Conservation (phyloP, 2,797 vertebrate species). For the Saxicola maurus region DNA sequence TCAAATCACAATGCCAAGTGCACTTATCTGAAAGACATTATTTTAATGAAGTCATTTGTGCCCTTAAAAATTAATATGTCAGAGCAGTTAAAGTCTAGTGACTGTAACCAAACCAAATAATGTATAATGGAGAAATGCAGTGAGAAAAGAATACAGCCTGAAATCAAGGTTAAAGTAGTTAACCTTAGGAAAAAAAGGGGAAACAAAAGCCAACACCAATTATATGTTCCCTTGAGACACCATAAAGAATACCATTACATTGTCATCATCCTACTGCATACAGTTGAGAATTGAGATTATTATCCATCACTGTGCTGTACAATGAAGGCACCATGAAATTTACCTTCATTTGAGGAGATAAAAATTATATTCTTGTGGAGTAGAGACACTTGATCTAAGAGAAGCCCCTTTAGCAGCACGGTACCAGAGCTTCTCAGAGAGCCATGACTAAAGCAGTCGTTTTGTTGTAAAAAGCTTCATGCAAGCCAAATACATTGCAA, state of each 20-base stretch:
- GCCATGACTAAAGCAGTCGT: not conserved
- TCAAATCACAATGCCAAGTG: conserved; percentile 26
- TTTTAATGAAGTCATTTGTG: conserved; percentile 67
- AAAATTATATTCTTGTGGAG: not conserved
- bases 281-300: not conserved
- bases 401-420: not conserved
- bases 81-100: conserved; percentile 65
- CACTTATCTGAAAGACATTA: conserved; percentile 55
- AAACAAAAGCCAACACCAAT: not conserved
- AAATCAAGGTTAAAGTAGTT: conserved; percentile 64
- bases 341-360: not conserved
- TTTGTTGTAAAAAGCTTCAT: not conserved
- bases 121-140: conserved; percentile 60
- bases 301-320: not conserved
- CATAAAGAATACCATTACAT: not conserved
- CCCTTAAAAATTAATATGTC: conserved; percentile 68
- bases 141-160: conserved; percentile 41
- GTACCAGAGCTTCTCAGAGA: not conserved
- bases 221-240: not conserved
- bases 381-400: not conserved
- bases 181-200: conserved; percentile 18
- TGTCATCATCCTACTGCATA: not conserved
- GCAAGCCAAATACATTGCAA: not conserved
- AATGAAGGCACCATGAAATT: not conserved
- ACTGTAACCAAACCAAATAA: conserved; percentile 68